Base-by-base conservation (phyloP, 2,113 vertebrate genomes). In the Colius striatus region DNA sequence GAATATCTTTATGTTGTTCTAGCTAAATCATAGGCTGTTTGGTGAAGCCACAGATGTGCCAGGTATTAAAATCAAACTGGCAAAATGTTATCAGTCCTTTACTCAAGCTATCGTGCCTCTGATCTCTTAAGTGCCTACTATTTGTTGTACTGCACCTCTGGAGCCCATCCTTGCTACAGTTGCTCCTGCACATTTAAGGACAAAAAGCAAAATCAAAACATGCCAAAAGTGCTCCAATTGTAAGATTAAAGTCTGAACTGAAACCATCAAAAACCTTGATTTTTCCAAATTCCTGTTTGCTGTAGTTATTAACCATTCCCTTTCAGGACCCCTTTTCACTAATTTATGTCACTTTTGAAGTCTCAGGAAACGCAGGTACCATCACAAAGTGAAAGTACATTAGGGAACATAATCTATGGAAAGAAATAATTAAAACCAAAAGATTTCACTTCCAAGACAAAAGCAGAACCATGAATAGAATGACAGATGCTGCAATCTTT, bases 1-100 rank as follows among this genome's bases (percentile, higher is more conserved):
- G 77, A 96, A 96, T 96, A 95, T 92, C 94, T 97, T 97, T 87
- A 95, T 80, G 95, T 83, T 96, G 96, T 92, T 97, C 96, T 81
- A 96, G 89, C 93, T 95, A 84, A 96, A 97, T 95, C 75, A 70
- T 81, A 81, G 71, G 65, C 94, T 79, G n/a, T 92, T 96, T 83
- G 75, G 92, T 78, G 96, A 93, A 94, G 77, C 80, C 90, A 87
- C 96, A 96, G 94, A 95, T 95, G 96, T 94, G 92, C 67, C 95
- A 94, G 70, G 78, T 90, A 77, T 89, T 93, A 71, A 91, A 80
- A 50, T 65, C 27, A 29, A 81, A 77, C 84, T 93, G 89, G 93
- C 70, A 90, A 73, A 84, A 70, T 50, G 80, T 91, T 92, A 87
- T 45, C 26, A 21, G 70, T 12, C n/a, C 70, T 65, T 63, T 51